Base-by-base conservation (phyloP, 92 coral and sea anemone genomes). In the Umimayanthus chanpuru region DNA sequence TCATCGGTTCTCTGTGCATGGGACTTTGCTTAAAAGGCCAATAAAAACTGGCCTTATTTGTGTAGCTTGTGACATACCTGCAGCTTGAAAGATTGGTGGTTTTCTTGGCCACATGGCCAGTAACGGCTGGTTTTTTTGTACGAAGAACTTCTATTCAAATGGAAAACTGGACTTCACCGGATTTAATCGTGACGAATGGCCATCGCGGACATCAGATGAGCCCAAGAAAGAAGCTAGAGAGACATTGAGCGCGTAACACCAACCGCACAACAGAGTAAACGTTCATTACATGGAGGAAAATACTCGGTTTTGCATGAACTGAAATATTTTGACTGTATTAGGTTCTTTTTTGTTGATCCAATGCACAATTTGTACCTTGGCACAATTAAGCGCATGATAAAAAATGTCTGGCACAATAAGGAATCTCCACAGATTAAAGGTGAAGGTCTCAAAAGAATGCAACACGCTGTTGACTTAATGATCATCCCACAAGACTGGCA, bases 1-100 rank as follows among this genome's bases (percentile, higher is more conserved):
- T 26, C 86, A 76, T 26, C 76, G 76, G 6, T 92, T 92, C 28
- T 56, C 94, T 23, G 61, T 92, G 0, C n/a, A 67, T 92, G 92
- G 88, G 25, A 82, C 89, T 76, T 38, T 92, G 4, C 90, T 88
- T 38, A 79, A 90, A 73, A 85, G 87, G 11, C 79, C 84, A 23
- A 85, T 90, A 5, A 92, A 92, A 80, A 91, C 83, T 72, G 92
- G 89, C 2, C 73, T 92, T 9, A 75, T 91, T 23, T 94, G 93
- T 92, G 91, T 94, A 15, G 77, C 96, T 39, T 93, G 94, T 74
- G 96, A 91, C 28, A 91, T 93, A 11, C 96, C 94, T n/a, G 96
- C 96, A 23, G 80, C 89, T 26, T 85, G 96, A 56, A 93, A 93
- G 85, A 90, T 91, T 28, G 94, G 88, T 49, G 94, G 94, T 0